phyloP scores from a whole-genome alignment of 2,797 vertebrate species.

The Myotis vivesi region DNA sequence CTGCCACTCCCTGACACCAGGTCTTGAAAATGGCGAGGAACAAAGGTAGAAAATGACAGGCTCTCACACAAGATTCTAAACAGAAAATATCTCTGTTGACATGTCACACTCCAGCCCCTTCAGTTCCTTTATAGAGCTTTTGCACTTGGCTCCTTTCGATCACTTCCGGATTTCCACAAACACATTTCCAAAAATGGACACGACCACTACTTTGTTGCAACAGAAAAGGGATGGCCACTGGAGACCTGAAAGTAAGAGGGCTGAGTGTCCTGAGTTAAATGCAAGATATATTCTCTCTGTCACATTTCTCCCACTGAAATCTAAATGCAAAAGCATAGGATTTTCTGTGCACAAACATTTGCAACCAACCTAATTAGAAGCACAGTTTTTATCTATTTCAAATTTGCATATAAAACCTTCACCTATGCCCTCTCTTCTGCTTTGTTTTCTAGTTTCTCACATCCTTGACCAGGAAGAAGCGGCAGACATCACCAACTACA shows the following conservation, averaged over 20 bases:
- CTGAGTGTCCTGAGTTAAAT: not conserved
- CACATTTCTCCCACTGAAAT: not conserved
- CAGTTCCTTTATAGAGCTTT: not conserved
- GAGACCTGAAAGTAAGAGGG: not conserved
- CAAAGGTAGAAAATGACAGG: not conserved
- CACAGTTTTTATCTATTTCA: not conserved
- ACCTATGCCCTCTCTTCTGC: not conserved
- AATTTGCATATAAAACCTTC: not conserved
- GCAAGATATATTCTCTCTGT: not conserved
- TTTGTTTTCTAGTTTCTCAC: not conserved
- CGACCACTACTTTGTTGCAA: too few relatives aligned
- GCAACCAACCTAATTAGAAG: not conserved
- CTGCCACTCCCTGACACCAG: rapidly evolving
- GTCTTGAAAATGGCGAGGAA: not conserved
- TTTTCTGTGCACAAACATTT: not conserved
- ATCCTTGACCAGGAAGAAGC: not conserved
- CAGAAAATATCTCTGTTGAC: not conserved
- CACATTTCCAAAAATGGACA: not conserved
- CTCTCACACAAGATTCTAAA: not conserved
- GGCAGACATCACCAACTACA: not conserved
- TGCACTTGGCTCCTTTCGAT: not conserved
- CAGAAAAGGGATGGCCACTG: not conserved
- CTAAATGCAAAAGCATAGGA: not conserved
- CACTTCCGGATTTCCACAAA: not conserved
- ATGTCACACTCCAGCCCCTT: not conserved